Base-by-base conservation (phyloP, 2,888 invertebrate genomes). In the Callosobruchus maculatus region DNA sequence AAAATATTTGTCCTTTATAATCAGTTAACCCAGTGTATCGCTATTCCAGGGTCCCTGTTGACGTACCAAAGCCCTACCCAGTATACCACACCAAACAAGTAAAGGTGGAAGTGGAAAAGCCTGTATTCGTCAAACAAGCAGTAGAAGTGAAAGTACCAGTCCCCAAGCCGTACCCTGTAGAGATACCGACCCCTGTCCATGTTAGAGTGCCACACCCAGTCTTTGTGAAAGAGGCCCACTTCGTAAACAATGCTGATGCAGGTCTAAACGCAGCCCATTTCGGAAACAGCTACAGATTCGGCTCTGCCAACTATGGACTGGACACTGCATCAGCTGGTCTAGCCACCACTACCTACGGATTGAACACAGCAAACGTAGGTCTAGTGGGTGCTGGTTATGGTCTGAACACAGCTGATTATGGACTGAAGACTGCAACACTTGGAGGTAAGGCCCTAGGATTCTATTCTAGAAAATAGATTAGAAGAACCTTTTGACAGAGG, bases 61-160 rank as follows among this genome's bases (percentile, higher is more conserved):
- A 82, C 75, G 81, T 84, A 70, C 84, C 84, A 21, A 83, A 80
- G 78, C 84, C 85, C 9, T 84, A 84, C 77, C 81, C 81, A 30
- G 83, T 83, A 18, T 79, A 80, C 68, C 79, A 81, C 31, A 81
- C 79, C 71, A 82, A 78, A 70, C 72, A 76, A 22, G 79, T 83
- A 4, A 77, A 76, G 68, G 78, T 80, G 70, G 78, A 82, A 71
- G 82, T 84, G 20, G 82, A 82, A 66, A 83, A 79, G 69, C 81
- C 82, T 7, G 81, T 83, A 22, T 80, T 80, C 74, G 82, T 84
- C 3, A 81, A 81, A 68, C 81, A 80, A 67, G 80, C 80, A 20
- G 80, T 82, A 13, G 78, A 80, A 74, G 80, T 83, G 30, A 78
- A 78, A 71, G 81, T 82, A 31, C 79, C 78, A 70, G 81, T 81